Evolutionary conservation across 37 sponge, comb jelly and placozoan genomes (phyloP).

Genomic region (Aphrocallistes beatrix): DNA sequence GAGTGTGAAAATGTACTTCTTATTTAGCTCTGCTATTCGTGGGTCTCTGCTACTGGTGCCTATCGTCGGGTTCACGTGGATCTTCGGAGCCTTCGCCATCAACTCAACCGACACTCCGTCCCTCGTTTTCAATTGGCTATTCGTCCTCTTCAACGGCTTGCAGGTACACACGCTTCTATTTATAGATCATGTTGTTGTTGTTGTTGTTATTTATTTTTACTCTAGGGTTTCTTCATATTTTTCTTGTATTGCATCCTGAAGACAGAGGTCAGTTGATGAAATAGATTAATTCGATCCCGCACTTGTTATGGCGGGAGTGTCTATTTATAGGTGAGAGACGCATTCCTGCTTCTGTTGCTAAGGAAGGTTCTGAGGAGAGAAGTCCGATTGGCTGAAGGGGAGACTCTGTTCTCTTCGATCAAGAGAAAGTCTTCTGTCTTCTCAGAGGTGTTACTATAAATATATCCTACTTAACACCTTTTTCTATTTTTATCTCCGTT

Average conservation of each 20-base stretch:
- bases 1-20: neutral
- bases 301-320: neutral
- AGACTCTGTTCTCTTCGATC: neutral
- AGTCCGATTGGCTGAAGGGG: constrained; percentile 9
- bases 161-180: no score
- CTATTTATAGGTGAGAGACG: neutral
- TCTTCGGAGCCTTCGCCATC: neutral
- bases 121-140: neutral
- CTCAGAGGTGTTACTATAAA: no score
- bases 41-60: neutral
- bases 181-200: no score
- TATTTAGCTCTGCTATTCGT: neutral
- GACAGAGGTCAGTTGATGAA: neutral
- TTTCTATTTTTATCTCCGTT: no score
- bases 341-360: neutral
- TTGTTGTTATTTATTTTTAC: neutral
- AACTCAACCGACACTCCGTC: neutral
- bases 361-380: neutral
- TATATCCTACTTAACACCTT: no score
- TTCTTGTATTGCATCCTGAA: neutral
- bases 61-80: neutral
- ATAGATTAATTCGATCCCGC: neutral
- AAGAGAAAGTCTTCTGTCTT: neutral
- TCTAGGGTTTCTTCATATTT: constrained; percentile 1
- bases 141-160: neutral